These are phyloP conservation scores for Aviceda subcristata DNA, from an alignment of 2,113 vertebrate species.

Conservation along the genomic window DNA sequence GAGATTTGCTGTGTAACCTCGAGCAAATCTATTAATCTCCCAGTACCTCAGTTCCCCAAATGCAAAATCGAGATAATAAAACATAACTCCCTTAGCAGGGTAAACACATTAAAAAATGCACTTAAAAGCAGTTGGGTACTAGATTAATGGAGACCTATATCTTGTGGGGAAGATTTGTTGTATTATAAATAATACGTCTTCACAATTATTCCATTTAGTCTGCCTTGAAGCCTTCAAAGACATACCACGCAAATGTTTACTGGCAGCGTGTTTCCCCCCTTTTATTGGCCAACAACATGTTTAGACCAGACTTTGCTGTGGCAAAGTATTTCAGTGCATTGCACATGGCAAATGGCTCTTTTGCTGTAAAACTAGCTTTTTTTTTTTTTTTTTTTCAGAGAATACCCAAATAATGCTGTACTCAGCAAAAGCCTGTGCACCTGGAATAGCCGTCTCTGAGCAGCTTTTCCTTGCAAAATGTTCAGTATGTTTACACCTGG, in stretches of 20 bases:
- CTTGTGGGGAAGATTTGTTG: conserved; percentile 66
- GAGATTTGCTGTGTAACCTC: conserved; percentile 60
- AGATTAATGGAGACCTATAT: conserved; percentile 67
- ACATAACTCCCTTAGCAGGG: conserved; percentile 63
- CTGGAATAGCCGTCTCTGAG: conserved; percentile 34
- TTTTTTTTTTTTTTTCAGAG: not conserved
- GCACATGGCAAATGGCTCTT: conserved; percentile 57
- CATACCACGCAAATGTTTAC: conserved; percentile 70
- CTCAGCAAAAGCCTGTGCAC: conserved; percentile 50
- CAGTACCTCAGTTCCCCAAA: conserved; percentile 63
- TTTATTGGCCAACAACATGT: conserved; percentile 66
- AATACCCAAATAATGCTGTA: conserved; percentile 47
- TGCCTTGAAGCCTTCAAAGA: conserved; percentile 70
- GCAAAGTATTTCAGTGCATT: conserved; percentile 51
- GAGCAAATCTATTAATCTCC: conserved; percentile 67
- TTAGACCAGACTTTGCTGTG: conserved; percentile 67
- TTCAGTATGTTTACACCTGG: not conserved
- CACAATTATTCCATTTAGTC: conserved; percentile 67
- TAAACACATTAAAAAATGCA: conserved; percentile 67
- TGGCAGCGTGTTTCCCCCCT: conserved; percentile 58
- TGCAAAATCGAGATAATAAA: conserved; percentile 67
- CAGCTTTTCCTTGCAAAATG: not conserved
- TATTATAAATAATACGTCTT: conserved; percentile 66
- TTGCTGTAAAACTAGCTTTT: conserved; percentile 16
- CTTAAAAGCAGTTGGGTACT: conserved; percentile 64